Base-by-base conservation (phyloP, 2,888 invertebrate genomes). In the Hypolimnas misippus region DNA sequence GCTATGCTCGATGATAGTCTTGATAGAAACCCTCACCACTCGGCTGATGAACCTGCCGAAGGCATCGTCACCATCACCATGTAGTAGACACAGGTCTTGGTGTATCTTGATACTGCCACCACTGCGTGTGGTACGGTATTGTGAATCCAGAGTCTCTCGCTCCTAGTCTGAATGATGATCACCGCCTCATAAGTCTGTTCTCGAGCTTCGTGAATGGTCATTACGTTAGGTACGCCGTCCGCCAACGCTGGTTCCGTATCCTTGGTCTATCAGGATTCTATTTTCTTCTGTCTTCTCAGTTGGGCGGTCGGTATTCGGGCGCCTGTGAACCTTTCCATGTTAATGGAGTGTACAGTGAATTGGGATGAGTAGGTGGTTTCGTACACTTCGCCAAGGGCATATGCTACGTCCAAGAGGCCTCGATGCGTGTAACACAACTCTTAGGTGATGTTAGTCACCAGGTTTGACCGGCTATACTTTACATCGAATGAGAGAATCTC, bases 401-500 rank as follows among this genome's bases (percentile, higher is more conserved):
- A 73, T 63, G 67, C 66, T 57, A 70, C 70, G 66, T 64, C 62
- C 59, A 68, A 52, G 52, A 61, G 60, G 19, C 64, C 65, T 46
- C 61, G 31, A 59, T 67, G 63, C 10, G 57, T 64, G 35, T 56
- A 62, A 6, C 52, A n/a, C 53, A 66, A 35, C 35, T 63, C 57
- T 10, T 62, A 31, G 16, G 16, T 31, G 14, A 62, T 59, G 7
- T 14, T 49, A 1, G 53, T 35, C 12, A 57, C 16, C 0, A 17
- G 57, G n/a, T 16, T 25, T 14, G 65, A 67, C 5, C 62, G 29
- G 8, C 33, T 7, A 60, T 68, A 66, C 5, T 12, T 35, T 35
- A 66, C 31, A 3, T 29, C 3, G 38, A 65, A 66, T 6, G n/a
- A n/a, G n/a, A 73, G 66, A 46, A 73, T 72, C 12, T 70, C 51